These are phyloP conservation scores for Campylorhamphus procurvoides DNA, from an alignment of 2,113 vertebrate species.

Conservation along the genomic window DNA sequence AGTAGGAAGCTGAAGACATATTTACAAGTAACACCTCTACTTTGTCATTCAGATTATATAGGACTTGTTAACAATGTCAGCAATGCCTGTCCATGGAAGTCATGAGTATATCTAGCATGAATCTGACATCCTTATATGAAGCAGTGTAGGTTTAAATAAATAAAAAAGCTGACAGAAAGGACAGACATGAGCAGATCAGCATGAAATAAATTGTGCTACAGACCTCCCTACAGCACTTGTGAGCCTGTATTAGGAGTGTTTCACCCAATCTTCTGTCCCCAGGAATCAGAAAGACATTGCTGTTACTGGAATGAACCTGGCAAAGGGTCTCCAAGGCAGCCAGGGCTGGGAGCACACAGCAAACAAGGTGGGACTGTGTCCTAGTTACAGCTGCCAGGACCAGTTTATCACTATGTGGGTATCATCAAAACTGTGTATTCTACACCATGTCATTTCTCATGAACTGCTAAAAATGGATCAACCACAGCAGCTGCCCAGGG, in stretches of 20 bases:
- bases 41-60: neutral
- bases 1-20: neutral
- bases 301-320: neutral
- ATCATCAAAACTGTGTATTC: too few relatives aligned
- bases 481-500: too few relatives aligned
- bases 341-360: neutral
- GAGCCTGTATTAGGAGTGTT: neutral
- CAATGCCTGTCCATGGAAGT: neutral
- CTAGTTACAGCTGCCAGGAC: too few relatives aligned
- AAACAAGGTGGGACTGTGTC: neutral
- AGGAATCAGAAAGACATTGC: neutral
- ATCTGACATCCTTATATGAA: neutral
- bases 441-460: too few relatives aligned
- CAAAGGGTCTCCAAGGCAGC: neutral
- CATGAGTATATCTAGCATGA: neutral
- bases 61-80: neutral
- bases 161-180: neutral
- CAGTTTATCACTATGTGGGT: too few relatives aligned
- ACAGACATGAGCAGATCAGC: neutral
- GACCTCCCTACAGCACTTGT: neutral
- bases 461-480: too few relatives aligned
- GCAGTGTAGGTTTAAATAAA: neutral
- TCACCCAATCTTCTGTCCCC: neutral
- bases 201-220: neutral
- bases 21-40: neutral